Conservation (phyloP, 2,888 invertebrate species). For the Sinhomidia bicolor region DNA sequence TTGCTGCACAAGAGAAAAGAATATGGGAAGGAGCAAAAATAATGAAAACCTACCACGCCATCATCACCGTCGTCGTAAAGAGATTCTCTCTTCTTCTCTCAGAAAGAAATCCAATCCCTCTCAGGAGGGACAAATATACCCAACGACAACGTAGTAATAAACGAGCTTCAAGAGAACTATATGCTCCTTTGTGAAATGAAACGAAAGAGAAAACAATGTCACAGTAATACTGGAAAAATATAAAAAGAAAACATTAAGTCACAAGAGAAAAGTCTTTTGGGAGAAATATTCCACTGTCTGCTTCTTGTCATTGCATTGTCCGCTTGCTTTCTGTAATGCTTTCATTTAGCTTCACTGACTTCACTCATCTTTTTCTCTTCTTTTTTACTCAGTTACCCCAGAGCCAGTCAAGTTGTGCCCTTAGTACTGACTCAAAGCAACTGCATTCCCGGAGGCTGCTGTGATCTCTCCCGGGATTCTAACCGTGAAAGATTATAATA, state of each 20-base stretch:
- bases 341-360: neutral
- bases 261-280: neutral
- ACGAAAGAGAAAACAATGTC: neutral
- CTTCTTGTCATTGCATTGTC: neutral
- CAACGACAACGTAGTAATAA: neutral
- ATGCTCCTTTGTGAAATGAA: neutral
- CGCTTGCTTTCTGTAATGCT: neutral
- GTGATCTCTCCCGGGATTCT: neutral
- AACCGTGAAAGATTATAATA: neutral
- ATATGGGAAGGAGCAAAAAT: neutral
- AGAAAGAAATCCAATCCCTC: neutral
- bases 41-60: neutral
- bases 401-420: too few relatives aligned
- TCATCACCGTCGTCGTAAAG: neutral
- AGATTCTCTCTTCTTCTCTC: neutral
- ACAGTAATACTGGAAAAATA: slow-evolving; percentile 5
- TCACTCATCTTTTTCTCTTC: neutral
- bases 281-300: neutral
- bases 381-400: too few relatives aligned
- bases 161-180: neutral
- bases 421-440: neutral
- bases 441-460: neutral
- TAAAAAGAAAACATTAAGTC: neutral
- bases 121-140: neutral
- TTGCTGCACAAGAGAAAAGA: neutral